Base-by-base conservation (phyloP, 2,113 vertebrate genomes). In the Thunnus thynnus region DNA sequence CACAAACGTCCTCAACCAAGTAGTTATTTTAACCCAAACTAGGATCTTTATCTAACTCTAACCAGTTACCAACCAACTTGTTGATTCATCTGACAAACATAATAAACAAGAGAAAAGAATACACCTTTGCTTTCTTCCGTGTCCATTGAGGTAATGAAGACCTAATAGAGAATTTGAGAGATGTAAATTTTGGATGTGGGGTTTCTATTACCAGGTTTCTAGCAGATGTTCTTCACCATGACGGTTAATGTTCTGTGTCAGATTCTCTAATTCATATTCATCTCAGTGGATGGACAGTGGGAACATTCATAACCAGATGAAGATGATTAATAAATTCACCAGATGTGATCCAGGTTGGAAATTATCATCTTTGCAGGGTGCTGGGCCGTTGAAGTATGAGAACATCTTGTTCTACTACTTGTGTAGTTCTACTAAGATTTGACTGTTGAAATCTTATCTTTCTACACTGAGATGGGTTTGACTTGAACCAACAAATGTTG, bases 271-370 rank as follows among this genome's bases (percentile, higher is more conserved):
- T 58, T 72, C 32, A 71, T 67, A 72, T 80, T 75, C 72, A 64
- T 72, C 62, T 79, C 36, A 54, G n/a, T 63, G 44, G 36, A 68
- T 20, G 50, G 67, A 3, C 12, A 50, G 60, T n/a, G 13, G 46
- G 63, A 69, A 54, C 20, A 41, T 50, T 67, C 52, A 74, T 82
- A 70, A 55, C 64, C 58, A 62, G 70, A 66, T 75, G 50, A 73
- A 20, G 46, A 68, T 55, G 60, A 82, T 69, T 56, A 64, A 72
- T 47, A 12, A 30, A 78, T 63, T 63, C 32, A 78, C 73, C 74
- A 78, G 70, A 83, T 80, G 72, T 70, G 79, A 80, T 83, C 57
- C n/a, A 61, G 78, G 56, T 76, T 72, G 58, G 47, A 76, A 73
- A 44, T 56, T 22, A 70, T 50, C 25, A 52, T 75, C 20, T 57